These are phyloP conservation scores for Amphiprion ocellaris DNA, from an alignment of 2,113 vertebrate genomes.

Conservation along the genomic window DNA sequence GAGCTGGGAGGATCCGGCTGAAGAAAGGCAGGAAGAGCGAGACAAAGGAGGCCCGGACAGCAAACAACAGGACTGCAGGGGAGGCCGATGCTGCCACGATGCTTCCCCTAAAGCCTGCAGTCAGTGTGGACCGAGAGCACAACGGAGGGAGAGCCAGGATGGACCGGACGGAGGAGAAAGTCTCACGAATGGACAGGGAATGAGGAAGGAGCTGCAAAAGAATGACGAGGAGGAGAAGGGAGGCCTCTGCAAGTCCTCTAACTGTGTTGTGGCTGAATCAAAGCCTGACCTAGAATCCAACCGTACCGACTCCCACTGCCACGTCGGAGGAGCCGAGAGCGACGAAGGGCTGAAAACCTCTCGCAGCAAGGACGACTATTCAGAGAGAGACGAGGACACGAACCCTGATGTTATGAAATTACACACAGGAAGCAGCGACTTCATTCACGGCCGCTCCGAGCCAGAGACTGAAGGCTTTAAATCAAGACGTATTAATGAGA, in stretches of 20 bases:
- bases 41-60: constrained; percentile 26
- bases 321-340: constrained; percentile 6
- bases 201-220: constrained; percentile 38
- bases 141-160: constrained; percentile 32
- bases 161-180: constrained; percentile 17
- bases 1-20: constrained; percentile 50
- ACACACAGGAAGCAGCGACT: not conserved
- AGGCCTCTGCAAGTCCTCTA: not conserved
- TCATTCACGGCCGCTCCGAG: not conserved
- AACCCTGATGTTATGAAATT: constrained; percentile 1
- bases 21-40: constrained; percentile 66
- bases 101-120: constrained; percentile 39
- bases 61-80: constrained; percentile 16
- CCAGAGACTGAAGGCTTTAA: not conserved
- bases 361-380: not conserved
- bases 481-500: not conserved
- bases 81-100: constrained; percentile 34
- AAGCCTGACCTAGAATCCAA: constrained; percentile 48
- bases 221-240: constrained; percentile 38
- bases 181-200: constrained; percentile 12
- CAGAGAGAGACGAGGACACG: constrained; percentile 21
- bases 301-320: constrained; percentile 18
- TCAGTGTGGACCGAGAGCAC: constrained; percentile 36
- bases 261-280: constrained; percentile 14
- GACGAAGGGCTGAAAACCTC: constrained; percentile 21